These are phyloP conservation scores for Antheraea mylitta DNA, from an alignment of 1,140 invertebrate species.

Conservation along the genomic window DNA sequence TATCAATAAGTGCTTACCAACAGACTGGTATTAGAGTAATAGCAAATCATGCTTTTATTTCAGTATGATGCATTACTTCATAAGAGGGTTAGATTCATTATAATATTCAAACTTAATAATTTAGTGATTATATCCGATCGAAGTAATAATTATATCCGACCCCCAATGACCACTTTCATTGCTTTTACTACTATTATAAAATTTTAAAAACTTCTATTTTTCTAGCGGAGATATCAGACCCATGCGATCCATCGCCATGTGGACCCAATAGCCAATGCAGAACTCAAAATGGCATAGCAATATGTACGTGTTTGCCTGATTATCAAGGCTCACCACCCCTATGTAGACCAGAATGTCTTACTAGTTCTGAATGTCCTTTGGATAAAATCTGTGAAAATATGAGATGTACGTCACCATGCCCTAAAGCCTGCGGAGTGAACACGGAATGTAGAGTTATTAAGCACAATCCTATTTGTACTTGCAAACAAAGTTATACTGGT, in stretches of 20 bases:
- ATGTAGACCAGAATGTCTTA: slow-evolving; percentile 83
- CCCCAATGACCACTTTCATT: no score
- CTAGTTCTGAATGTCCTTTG: slow-evolving; percentile 82
- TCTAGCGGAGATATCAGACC: slow-evolving; percentile 26
- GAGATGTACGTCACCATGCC: slow-evolving; percentile 85
- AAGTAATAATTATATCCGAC: no score
- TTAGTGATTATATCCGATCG: not conserved
- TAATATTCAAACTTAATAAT: not conserved
- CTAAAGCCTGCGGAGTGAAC: slow-evolving; percentile 80
- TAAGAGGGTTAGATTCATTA: not conserved
- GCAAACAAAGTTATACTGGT: slow-evolving; percentile 83
- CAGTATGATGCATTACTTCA: no score
- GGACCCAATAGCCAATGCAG: slow-evolving; percentile 83
- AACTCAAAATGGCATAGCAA: slow-evolving; percentile 64
- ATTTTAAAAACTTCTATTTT: no score
- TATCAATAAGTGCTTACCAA: no score
- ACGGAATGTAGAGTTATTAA: slow-evolving; percentile 83
- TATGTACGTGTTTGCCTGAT: slow-evolving; percentile 82
- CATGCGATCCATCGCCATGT: slow-evolving; percentile 76
- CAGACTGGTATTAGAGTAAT: no score
- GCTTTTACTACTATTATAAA: no score
- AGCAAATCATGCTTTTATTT: no score
- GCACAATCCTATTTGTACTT: slow-evolving; percentile 87
- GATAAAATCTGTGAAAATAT: slow-evolving; percentile 83
- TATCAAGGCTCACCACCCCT: slow-evolving; percentile 83